phyloP scores from a whole-genome alignment of 2,888 invertebrate species.

The Prenolepis imparis region DNA sequence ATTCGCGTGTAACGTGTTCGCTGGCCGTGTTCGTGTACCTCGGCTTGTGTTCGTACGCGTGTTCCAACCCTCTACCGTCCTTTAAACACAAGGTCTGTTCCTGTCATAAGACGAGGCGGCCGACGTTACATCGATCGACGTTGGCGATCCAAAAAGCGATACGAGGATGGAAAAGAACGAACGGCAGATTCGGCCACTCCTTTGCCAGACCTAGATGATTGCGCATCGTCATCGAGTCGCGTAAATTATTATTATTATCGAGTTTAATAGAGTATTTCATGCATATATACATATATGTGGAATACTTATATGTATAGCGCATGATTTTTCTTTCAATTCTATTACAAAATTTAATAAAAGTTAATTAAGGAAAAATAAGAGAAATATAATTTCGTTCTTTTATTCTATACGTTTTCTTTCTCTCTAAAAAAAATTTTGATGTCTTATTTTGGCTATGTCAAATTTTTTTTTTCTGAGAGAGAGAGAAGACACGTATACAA shows the following conservation, averaged over 20 bases:
- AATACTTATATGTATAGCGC: too few relatives aligned
- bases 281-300: too few relatives aligned
- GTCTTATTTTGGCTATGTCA: too few relatives aligned
- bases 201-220: slow-evolving; percentile 22
- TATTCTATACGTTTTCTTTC: too few relatives aligned
- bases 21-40: background rate
- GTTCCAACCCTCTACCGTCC: slow-evolving; percentile 19
- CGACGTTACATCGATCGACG: slow-evolving; percentile 12
- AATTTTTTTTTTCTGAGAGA: too few relatives aligned
- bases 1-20: slow-evolving; percentile 44
- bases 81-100: slow-evolving; percentile 45
- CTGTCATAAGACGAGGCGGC: slow-evolving; percentile 38
- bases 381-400: too few relatives aligned
- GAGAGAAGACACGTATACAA: too few relatives aligned
- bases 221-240: background rate
- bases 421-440: too few relatives aligned
- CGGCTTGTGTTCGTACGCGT: slow-evolving; percentile 36
- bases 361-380: too few relatives aligned
- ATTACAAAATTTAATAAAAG: too few relatives aligned
- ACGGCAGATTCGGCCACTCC: background rate
- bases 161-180: slow-evolving; percentile 16
- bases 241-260: background rate
- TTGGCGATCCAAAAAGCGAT: slow-evolving; percentile 23
- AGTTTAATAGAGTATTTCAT: background rate
- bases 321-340: too few relatives aligned